Evolutionary conservation across 2,888 invertebrate genomes (phyloP), one percentile per base, ranked within the genome.

Genomic region (Euzophera pinguis): DNA sequence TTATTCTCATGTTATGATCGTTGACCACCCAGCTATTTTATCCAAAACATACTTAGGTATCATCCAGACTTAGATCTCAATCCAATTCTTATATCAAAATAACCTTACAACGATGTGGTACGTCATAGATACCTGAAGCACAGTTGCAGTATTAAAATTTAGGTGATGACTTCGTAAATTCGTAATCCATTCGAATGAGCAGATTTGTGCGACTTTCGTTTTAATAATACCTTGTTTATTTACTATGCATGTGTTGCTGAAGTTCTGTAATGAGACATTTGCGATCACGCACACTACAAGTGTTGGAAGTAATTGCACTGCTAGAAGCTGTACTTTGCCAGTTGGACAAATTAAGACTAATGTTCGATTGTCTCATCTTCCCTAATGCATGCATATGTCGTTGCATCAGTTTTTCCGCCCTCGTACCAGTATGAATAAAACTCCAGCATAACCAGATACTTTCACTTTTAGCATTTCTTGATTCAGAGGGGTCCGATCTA

Each of bases 341-440:
- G 82, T 84, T 85, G 86, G 72, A 73, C 73, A 78, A 81, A 83
- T 81, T 82, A 82, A 82, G 78, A 65, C 73, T 78, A 78, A 82
- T 78, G 79, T 81, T 75, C 77, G 76, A 76, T 79, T 76, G 81
- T 82, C 76, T 80, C 86, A 84, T 85, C 81, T 73, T 75, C 78
- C 81, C 79, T 88, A 89, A 89, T 87, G 88, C 87, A 83, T 87
- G 81, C 89, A 89, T 86, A 89, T 89, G 89, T 83, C 85, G 83
- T 81, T 81, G 81, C 79, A 84, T 81, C 81, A 82, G 73, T 73
- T 79, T 80, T 81, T 69, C 78, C 83, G 81, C 84, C 87, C 88
- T 80, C 65, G 67, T 71, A 69, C 63, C 74, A 67, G 73, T 78
- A 78, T 79, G 76, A 79, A 81, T 83, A 80, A 75, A 67, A 67